phyloP scores from a whole-genome alignment of 92 coral and sea anemone genomes.

The Siderastrea siderea region DNA sequence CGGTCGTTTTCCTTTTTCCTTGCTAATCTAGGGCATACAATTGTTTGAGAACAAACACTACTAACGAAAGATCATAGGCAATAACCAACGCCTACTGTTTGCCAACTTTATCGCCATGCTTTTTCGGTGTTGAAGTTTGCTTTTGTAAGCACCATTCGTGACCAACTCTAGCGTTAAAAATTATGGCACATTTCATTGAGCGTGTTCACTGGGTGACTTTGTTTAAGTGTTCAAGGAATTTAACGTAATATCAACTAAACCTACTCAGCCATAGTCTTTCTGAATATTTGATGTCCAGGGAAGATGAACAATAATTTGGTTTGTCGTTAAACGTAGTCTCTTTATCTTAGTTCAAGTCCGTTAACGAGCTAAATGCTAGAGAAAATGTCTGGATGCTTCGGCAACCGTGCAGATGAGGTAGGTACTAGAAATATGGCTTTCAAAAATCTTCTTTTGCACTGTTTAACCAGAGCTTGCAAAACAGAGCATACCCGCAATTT shows the following conservation, averaged over 20 bases:
- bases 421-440: background rate
- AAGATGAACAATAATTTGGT: background rate
- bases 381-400: background rate
- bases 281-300: conserved; percentile 51
- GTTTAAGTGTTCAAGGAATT: conserved; percentile 48
- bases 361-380: background rate
- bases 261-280: conserved; percentile 25
- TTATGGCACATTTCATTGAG: conserved; percentile 30
- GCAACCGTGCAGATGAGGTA: conserved; percentile 25
- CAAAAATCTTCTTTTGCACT: background rate
- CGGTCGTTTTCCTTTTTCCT: too few species aligned
- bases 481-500: too few species aligned
- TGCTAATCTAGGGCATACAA: too few species aligned
- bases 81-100: background rate
- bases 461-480: too few species aligned
- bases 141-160: conserved; percentile 5
- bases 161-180: conserved; percentile 24
- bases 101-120: background rate
- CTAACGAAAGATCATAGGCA: background rate
- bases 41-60: too few species aligned
- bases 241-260: conserved; percentile 27
- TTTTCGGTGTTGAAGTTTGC: conserved; percentile 1
- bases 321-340: background rate
- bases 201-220: conserved; percentile 15
- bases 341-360: background rate